Evolutionary conservation across 2,113 vertebrate species (phyloP), one percentile per base, ranked within the genome.

Genomic region (Arenaria interpres): DNA sequence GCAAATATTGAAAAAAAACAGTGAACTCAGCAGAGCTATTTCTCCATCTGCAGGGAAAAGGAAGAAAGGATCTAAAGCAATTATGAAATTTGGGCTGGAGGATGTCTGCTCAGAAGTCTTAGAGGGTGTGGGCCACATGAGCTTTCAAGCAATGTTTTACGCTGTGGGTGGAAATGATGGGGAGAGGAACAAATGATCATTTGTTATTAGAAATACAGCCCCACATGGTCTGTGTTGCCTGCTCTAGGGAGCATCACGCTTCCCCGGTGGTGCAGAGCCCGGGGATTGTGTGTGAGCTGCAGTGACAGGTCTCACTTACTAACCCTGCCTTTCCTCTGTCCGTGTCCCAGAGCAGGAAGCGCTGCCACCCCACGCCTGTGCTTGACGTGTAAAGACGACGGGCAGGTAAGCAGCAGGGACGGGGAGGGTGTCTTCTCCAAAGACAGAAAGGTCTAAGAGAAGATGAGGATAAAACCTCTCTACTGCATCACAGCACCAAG

Each of bases 331-430:
- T 72, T 94, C 73, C 64, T 69, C 81, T 93, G 56, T 76, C 67
- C 27, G 0, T 56, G 10, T 32, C 90, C 73, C 54, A 98, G 98
- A 66, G 57, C 67, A 82, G 94, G 78, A 85, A 59, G 35, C 11
- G 18, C 79, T 62, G 77, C 76, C 43, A 87, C 78, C 27, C n/a
- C 80, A 33, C 74, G 12, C 59, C 24, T 63, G 35, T 98, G 97
- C 46, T 51, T 80, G 63, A 60, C 5, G 7, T 98, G 78, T 9
- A 56, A 67, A 69, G 80, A 45, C 15, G 27, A 71, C 4, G 13
- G 32, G 16, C 90, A 97, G 97, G 97, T 98, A 97, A 97, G 88
- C 14, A 35, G 12, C 3, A 6, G 16, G 66, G 62, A 10, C 0
- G 1, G 23, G 56, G 10, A 53, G 18, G 28, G 73, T 1, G 1